Evolutionary conservation across 2,888 invertebrate species (phyloP), one percentile per base, ranked within the genome.

Genomic region (Emesis furor): DNA sequence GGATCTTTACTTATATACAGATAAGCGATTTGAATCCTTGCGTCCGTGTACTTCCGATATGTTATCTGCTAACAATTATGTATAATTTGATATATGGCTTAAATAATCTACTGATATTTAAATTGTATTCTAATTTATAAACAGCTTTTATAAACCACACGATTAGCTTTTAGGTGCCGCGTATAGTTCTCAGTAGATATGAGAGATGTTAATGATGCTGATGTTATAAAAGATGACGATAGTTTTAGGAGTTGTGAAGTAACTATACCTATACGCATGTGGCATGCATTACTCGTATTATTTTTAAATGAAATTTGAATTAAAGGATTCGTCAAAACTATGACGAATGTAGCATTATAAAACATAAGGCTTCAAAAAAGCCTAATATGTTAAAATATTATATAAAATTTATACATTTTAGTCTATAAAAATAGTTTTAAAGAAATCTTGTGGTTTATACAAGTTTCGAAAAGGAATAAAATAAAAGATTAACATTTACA

Each of bases 21-120:
- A 95, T 95, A 96, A 96, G 96, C 91, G 92, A 96, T 95, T 93
- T 87, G 96, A 84, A 94, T 95, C 94, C 94, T 91, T 74, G 84
- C 81, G 86, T 89, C 90, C 85, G 92, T 91, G 91, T 90, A 91
- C 86, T 88, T 88, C 89, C 84, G 71, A 77, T 76, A 83, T 69
- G 81, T 37, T 82, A 79, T 76, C 78, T 80, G 90, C 90, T 92
- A 92, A 92, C 91, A n/a, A 90, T 86, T 84, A 88, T 87, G 90
- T 90, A 91, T 88, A 89, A 91, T 90, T 92, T 93, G 93, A 94
- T 93, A 94, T 81, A 92, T 92, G 93, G 95, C 95, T 94, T 82
- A 90, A 93, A 92, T 95, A 94, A 94, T 94, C 92, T 93, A 93
- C 91, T 93, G 93, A 94, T 86, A 78, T 75, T 94, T 92, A 82